A percentile compares a stretch with the other conserved stretches of the same genome.
Conservation (phyloP, 2,888 invertebrate genomes). For the Pandemis heparana region DNA sequence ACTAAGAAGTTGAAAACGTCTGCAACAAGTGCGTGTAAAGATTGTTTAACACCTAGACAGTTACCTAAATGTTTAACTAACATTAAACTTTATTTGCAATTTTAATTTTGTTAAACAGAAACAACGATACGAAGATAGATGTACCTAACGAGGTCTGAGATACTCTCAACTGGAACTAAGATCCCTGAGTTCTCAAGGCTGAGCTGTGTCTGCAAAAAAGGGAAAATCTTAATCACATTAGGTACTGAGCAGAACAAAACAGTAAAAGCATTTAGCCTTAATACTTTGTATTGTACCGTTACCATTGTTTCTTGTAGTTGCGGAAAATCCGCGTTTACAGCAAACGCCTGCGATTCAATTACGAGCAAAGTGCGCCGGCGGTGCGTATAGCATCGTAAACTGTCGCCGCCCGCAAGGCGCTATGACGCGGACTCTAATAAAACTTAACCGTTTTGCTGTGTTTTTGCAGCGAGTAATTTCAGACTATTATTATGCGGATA, state of each 20-base stretch:
- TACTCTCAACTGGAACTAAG: neutral
- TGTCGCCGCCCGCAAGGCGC: slow-evolving; percentile 73
- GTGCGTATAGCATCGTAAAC: slow-evolving; percentile 81
- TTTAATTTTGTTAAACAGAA: no score
- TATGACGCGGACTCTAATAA: slow-evolving; percentile 69
- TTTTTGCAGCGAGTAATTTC: slow-evolving; percentile 12
- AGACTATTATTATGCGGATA: neutral
- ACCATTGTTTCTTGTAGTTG: slow-evolving; percentile 58
- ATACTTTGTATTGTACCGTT: slow-evolving; percentile 51
- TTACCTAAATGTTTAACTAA: no score
- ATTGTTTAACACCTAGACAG: no score
- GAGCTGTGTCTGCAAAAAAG: slow-evolving; percentile 15
- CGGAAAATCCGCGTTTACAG: slow-evolving; percentile 69
- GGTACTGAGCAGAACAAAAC: slow-evolving; percentile 11
- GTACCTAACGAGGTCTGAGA: no score
- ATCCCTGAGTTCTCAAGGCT: slow-evolving; percentile 2
- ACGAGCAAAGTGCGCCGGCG: slow-evolving; percentile 75
- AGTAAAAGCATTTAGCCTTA: slow-evolving; percentile 28
- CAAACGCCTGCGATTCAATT: slow-evolving; percentile 80
- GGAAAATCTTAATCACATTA: slow-evolving; percentile 34
- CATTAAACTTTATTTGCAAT: no score
- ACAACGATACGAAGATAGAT: no score
- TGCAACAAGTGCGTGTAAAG: no score
- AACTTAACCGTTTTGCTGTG: slow-evolving; percentile 46
- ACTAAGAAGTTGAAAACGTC: no score